Percentiles rank a stretch among this genome's conserved stretches.
phyloP scores from a whole-genome alignment of 2,888 invertebrate species.

The Chrysodeixis includens region DNA sequence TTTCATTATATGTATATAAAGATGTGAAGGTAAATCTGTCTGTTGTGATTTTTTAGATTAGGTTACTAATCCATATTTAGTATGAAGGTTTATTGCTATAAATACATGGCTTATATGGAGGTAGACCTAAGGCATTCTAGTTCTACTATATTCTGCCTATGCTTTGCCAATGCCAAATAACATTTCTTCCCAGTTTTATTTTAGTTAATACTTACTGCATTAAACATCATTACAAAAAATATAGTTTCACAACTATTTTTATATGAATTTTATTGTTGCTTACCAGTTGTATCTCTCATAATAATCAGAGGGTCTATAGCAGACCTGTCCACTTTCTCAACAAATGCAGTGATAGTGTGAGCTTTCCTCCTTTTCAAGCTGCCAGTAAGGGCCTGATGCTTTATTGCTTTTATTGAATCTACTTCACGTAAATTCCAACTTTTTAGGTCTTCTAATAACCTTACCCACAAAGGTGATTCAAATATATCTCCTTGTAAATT shows the following conservation, averaged over 20 bases:
- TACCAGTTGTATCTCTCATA: conserved; percentile 80
- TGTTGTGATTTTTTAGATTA: too few relatives aligned
- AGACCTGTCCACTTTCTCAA: conserved; percentile 83
- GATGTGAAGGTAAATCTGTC: background rate
- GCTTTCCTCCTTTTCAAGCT: conserved; percentile 78
- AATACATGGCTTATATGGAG: too few relatives aligned
- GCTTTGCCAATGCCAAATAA: too few relatives aligned
- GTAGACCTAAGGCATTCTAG: too few relatives aligned
- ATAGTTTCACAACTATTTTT: background rate
- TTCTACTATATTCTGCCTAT: too few relatives aligned
- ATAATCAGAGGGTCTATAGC: conserved; percentile 80
- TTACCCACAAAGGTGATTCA: conserved; percentile 79
- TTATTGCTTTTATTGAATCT: conserved; percentile 78
- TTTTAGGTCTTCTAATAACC: conserved; percentile 72
- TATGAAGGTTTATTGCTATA: too few relatives aligned
- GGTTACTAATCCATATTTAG: too few relatives aligned
- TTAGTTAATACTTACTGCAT: too few relatives aligned
- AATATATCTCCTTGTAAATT: conserved; percentile 73
- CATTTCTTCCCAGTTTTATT: too few relatives aligned
- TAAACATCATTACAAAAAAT: too few relatives aligned
- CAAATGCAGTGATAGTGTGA: conserved; percentile 77
- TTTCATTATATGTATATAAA: background rate
- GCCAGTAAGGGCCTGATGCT: conserved; percentile 77
- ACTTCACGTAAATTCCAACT: conserved; percentile 69
- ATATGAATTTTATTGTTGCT: conserved; percentile 21